phyloP scores from a whole-genome alignment of 2,113 vertebrate genomes.

The Pipra filicauda region DNA sequence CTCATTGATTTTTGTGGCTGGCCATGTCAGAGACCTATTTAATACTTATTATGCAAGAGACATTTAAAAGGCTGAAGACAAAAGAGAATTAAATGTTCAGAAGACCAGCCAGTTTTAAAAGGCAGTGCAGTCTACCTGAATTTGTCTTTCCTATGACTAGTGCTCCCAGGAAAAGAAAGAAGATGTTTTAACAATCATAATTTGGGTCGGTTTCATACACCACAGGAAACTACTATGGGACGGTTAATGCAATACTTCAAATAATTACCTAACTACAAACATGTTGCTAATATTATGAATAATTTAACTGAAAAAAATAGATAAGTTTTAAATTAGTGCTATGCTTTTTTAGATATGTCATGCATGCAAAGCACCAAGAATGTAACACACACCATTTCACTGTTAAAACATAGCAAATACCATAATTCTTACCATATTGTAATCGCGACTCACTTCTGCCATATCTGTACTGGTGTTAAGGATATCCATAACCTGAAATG shows the following conservation, averaged over 20 bases:
- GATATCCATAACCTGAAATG: conserved; percentile 90
- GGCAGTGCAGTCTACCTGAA: neutral
- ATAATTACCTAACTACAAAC: neutral
- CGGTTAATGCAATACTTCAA: neutral
- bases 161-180: neutral
- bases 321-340: neutral
- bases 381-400: neutral
- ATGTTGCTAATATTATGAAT: neutral
- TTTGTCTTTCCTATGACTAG: neutral
- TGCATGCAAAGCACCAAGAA: neutral
- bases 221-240: neutral
- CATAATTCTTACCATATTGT: conserved; percentile 81
- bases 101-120: neutral
- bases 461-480: conserved; percentile 94
- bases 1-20: neutral
- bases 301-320: neutral
- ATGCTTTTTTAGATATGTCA: neutral
- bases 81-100: neutral
- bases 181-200: neutral
- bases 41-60: neutral
- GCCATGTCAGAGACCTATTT: neutral
- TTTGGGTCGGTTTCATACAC: neutral
- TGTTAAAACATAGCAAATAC: neutral
- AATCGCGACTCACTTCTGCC: conserved; percentile 89
- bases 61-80: neutral